Conservation (phyloP, 2,888 invertebrate species). For the Dynastes grantii region DNA sequence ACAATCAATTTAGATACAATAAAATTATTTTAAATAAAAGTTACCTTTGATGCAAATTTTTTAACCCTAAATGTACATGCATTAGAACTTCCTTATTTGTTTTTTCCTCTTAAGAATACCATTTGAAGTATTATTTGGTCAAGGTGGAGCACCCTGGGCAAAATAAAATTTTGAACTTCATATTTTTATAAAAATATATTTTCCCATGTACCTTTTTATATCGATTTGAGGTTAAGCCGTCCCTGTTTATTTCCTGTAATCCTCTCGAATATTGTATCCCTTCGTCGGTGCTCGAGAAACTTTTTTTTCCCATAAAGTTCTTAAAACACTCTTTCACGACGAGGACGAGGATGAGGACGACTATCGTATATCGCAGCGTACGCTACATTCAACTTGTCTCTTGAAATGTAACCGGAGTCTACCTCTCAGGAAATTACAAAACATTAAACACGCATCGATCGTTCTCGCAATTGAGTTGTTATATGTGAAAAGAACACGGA, state of each 20-base stretch:
- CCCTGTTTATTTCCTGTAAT: slow-evolving; percentile 7
- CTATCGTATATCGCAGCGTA: not conserved
- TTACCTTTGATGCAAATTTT: too few relatives aligned
- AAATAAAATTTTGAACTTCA: too few relatives aligned
- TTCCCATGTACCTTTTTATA: too few relatives aligned
- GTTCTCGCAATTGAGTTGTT: slow-evolving; percentile 41
- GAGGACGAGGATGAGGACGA: not conserved
- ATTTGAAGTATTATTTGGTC: too few relatives aligned
- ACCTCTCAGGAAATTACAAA: slow-evolving; percentile 45
- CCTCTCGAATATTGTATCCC: slow-evolving; percentile 12
- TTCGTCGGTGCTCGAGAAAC: slow-evolving; percentile 13
- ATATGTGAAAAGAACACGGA: slow-evolving; percentile 27
- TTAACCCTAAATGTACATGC: too few relatives aligned
- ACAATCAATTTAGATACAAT: too few relatives aligned
- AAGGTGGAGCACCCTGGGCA: too few relatives aligned
- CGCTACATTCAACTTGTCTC: slow-evolving; percentile 46
- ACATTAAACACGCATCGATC: slow-evolving; percentile 46
- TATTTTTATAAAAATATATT: too few relatives aligned
- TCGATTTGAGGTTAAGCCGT: not conserved
- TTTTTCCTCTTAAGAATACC: too few relatives aligned
- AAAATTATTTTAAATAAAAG: too few relatives aligned
- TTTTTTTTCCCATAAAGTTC: slow-evolving; percentile 17
- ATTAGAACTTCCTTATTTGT: too few relatives aligned
- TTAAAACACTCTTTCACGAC: slow-evolving; percentile 22
- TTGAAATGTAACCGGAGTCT: slow-evolving; percentile 41